Evolutionary conservation across 2,888 invertebrate species (phyloP), one percentile per base, ranked within the genome.

Genomic region (Xestia rhomboidea): DNA sequence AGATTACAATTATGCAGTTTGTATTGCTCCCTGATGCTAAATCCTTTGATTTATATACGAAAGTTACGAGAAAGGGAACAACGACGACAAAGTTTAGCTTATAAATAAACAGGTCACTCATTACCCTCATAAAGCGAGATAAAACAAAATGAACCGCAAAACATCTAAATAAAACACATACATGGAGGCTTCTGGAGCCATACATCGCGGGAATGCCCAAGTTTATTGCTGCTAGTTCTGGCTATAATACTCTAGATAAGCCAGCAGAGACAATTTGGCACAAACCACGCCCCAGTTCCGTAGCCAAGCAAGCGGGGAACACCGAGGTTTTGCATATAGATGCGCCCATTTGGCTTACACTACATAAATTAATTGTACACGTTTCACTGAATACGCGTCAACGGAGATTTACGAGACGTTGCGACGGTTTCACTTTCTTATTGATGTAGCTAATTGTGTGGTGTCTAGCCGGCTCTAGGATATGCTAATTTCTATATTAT

Each of bases 231-330:
- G 91, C 91, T 93, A 91, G 90, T 93, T 93, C 93, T 91, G 93
- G 93, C 93, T 93, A 94, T 95, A 95, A 95, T 95, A 94, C 94
- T 94, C 92, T 91, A 96, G 96, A 96, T 96, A 96, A 96, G 96
- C 96, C 95, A 94, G 92, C 94, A 91, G 94, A 95, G 96, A 96
- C 96, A 95, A 96, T 96, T 96, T 96, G 96, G 96, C 96, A 96
- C 95, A 94, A 93, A 93, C 94, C 92, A 92, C 94, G 95, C 92
- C 94, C 95, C 90, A 95, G 94, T 95, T 95, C 93, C 92, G 92
- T 88, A 94, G 95, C 95, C 95, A 95, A 95, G 95, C 93, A 94
- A 94, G 94, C 93, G 90, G 89, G 89, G 88, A 90, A 91, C 94
- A 93, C 94, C 91, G 93, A 95, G 95, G 93, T 95, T 96, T 95